Conservation (phyloP, 53 echinoderm and acorn worm genomes). For the Temnopleurus reevesii region DNA sequence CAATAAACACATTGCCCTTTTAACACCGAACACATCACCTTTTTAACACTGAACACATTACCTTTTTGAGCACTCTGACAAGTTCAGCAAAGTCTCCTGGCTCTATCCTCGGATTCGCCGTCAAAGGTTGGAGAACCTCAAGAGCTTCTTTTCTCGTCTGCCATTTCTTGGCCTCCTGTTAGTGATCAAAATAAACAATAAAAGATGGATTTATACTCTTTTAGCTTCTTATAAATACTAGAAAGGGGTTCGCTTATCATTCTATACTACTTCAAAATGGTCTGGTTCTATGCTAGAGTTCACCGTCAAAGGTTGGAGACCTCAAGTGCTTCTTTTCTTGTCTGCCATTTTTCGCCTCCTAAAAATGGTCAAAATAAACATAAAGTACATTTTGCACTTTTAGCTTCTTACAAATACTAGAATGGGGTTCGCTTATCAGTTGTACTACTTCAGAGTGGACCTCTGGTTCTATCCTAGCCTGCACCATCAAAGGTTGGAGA, state of each 20-base stretch:
- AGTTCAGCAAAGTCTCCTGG: conserved; percentile 92
- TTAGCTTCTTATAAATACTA: too few relatives aligned
- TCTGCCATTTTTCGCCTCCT: conserved; percentile 99
- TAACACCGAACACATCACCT: too few relatives aligned
- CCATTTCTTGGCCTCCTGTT: conserved; percentile 96
- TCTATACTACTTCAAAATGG: too few relatives aligned
- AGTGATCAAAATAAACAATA: not conserved
- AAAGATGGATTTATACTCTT: not conserved
- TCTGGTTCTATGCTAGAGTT: conserved; percentile 89
- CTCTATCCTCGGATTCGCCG: conserved; percentile 83
- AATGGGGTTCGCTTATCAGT: too few relatives aligned
- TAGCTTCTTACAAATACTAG: too few relatives aligned
- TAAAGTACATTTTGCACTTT: not conserved
- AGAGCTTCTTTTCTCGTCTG: conserved; percentile 90
- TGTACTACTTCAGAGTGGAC: too few relatives aligned
- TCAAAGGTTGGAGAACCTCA: conserved; percentile 76
- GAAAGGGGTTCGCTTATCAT: too few relatives aligned
- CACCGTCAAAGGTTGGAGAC: conserved; percentile 71
- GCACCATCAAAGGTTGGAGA: conserved; percentile 71
- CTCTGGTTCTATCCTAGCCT: conserved; percentile 89
- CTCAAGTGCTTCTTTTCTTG: conserved; percentile 86
- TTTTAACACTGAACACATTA: too few relatives aligned
- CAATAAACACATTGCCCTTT: too few relatives aligned
- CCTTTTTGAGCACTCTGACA: conserved; percentile 85
- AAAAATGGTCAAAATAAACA: not conserved